These are phyloP conservation scores for Acanthosepion pharaonis DNA, from an alignment of 2,888 invertebrate genomes.

Conservation along the genomic window DNA sequence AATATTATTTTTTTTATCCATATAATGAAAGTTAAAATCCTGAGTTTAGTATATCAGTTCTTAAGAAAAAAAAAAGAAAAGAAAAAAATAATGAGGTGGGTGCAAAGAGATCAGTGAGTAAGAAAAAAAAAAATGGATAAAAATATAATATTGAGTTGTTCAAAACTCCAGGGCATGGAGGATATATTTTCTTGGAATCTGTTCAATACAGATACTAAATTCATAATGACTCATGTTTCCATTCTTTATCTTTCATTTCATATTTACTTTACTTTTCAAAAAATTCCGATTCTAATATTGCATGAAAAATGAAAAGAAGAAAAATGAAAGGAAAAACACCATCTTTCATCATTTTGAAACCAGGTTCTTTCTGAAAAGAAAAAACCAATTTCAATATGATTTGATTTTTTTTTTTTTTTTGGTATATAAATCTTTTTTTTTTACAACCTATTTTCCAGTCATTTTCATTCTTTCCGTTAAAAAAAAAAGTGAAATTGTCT, in stretches of 20 bases:
- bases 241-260: background rate
- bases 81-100: background rate
- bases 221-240: background rate
- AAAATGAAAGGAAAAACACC: background rate
- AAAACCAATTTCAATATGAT: background rate
- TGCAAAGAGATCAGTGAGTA: background rate
- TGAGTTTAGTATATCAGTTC: background rate
- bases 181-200: background rate
- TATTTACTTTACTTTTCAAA: background rate
- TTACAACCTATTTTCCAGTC: background rate
- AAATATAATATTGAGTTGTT: conserved; percentile 33
- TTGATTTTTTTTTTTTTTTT: too few relatives aligned
- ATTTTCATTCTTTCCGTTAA: conserved; percentile 25
- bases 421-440: background rate
- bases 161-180: background rate
- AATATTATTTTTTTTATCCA: background rate
- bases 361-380: background rate
- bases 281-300: background rate
- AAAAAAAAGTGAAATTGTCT: conserved; percentile 39
- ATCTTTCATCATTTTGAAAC: background rate
- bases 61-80: background rate
- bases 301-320: background rate
- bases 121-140: background rate
- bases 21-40: background rate
- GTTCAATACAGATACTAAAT: background rate